Evolutionary conservation across 2,113 vertebrate species (phyloP).

Genomic region (Sinocyclocheilus anshuiensis): DNA sequence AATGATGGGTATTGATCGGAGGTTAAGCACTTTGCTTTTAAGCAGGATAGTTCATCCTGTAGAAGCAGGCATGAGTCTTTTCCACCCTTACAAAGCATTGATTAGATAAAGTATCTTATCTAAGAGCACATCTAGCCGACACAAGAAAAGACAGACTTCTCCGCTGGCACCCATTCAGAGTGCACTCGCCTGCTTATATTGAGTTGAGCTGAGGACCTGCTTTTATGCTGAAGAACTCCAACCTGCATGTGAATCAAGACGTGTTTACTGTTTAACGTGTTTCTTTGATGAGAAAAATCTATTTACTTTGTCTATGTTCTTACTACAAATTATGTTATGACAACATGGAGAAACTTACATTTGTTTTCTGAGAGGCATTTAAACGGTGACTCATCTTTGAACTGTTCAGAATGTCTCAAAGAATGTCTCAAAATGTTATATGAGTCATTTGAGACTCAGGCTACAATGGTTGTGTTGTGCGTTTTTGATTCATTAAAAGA

Average conservation of each 20-base stretch:
- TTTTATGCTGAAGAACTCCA: constrained; percentile 29
- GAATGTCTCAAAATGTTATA: too few species aligned
- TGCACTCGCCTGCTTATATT: not conserved
- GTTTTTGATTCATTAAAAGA: not conserved
- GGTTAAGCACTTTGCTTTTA: constrained; percentile 29
- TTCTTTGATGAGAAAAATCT: not conserved
- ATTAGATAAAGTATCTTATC: constrained; percentile 20
- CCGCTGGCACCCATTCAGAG: not conserved
- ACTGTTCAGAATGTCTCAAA: too few species aligned
- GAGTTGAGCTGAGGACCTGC: constrained; percentile 21
- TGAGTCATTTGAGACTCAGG: not conserved
- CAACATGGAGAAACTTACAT: not conserved
- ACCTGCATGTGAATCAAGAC: not conserved
- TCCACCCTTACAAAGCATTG: constrained; percentile 14
- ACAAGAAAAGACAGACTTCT: constrained; percentile 18
- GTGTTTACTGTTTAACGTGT: not conserved
- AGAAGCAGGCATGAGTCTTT: not conserved
- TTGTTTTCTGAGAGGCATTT: not conserved
- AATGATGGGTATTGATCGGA: constrained; percentile 13
- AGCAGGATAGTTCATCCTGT: not conserved
- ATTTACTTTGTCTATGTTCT: constrained; percentile 36
- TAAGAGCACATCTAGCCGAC: not conserved
- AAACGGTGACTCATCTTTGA: too few species aligned
- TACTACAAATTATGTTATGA: not conserved
- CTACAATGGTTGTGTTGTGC: not conserved